Base-by-base conservation (phyloP, 1,140 invertebrate genomes). In the Hyposmocoma kahamanoa region DNA sequence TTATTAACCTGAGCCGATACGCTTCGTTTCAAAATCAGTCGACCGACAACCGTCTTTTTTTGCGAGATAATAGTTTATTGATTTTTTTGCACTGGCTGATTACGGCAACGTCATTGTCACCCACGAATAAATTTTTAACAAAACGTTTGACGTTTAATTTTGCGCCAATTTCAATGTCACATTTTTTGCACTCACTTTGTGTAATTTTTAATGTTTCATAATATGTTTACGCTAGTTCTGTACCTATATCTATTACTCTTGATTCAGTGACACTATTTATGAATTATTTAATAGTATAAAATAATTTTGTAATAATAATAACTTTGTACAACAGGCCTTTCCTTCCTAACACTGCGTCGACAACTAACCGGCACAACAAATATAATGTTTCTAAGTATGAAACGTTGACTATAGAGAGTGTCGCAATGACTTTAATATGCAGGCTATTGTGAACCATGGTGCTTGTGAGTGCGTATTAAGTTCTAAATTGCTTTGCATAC, bases 371-470 rank as follows among this genome's bases (percentile, higher is more conserved):
- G 68, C 63, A 67, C 64, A 71, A 73, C 68, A 68, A 74, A 63
- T 67, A 79, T 72, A 75, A 72, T 74, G 76, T 80, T 79, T 80
- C 72, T 73, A 77, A 76, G 73, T 83, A 79, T 75, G 70, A 78
- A 80, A 75, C 67, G 67, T 70, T 69, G 64, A 74, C 70, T 75
- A 62, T 63, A 59, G 62, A 55, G 54, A 58, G 61, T 81, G 74
- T 81, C 64, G 77, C 69, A 81, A 78, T 67, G 5, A 17, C 15
- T 8, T 17, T n/a, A n/a, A 3, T 36, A 15, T 13, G 15, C 32
- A 36, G 15, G 11, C 32, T n/a, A 36, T 8, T 13, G 18, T 36
- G 15, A 13, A 15, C 32, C 15, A 26, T 6, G 24, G 24, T 26
- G 24, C 11, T 26, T 26, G n/a, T n/a, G n/a, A n/a, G n/a, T n/a